These are phyloP conservation scores for Dryoscopus gambensis DNA, from an alignment of 2,113 vertebrate genomes.

Conservation along the genomic window DNA sequence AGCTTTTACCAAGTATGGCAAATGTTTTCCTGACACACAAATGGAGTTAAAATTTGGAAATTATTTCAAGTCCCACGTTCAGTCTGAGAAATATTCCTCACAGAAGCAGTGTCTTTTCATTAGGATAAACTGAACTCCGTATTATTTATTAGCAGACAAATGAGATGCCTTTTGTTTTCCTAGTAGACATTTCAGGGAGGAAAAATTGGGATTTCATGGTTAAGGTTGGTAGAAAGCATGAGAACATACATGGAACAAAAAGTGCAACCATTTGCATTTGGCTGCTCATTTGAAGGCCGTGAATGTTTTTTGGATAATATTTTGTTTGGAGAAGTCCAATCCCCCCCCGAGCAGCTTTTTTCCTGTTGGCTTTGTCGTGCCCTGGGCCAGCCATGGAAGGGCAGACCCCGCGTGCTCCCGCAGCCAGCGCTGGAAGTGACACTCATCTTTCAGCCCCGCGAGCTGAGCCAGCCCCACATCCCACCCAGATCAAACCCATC, in stretches of 20 bases:
- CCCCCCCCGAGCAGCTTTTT: not conserved
- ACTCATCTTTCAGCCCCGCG: not conserved
- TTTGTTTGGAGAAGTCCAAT: conserved; percentile 47
- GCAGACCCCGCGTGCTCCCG: not conserved
- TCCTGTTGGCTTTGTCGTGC: not conserved
- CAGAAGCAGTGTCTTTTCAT: not conserved
- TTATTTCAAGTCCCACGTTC: not conserved
- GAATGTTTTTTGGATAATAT: not conserved
- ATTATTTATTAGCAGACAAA: not conserved
- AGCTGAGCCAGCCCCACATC: not conserved
- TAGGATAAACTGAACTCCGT: not conserved
- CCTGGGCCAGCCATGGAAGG: not conserved
- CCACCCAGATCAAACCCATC: not conserved
- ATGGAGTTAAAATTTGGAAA: not conserved
- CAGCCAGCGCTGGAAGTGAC: not conserved
- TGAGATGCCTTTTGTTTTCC: not conserved
- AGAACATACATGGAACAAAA: not conserved
- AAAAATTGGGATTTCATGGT: not conserved
- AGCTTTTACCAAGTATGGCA: not conserved
- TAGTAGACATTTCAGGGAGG: not conserved
- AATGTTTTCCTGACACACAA: not conserved
- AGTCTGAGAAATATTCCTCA: not conserved
- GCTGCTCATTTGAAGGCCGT: not conserved
- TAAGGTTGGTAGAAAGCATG: not conserved
- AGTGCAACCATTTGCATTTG: conserved; percentile 1